Evolutionary conservation across 37 sponge, comb jelly and placozoan genomes (phyloP).

Genomic region (Ianthella basta): DNA sequence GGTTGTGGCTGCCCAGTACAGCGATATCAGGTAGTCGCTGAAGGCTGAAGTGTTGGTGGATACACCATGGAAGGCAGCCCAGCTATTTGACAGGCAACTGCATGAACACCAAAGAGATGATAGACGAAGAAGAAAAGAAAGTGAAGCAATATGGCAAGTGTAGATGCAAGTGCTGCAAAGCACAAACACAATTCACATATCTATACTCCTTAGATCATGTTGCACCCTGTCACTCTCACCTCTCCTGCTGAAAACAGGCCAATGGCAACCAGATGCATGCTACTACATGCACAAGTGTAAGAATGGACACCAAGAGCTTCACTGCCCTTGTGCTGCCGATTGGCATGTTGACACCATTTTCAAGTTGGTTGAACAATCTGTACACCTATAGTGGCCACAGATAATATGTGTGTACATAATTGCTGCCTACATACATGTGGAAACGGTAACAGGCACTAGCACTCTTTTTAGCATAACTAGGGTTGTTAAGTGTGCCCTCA

Average conservation of each 20-base stretch:
- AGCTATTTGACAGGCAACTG: constrained; percentile 57
- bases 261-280: constrained; percentile 80
- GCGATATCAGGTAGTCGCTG: constrained; percentile 74
- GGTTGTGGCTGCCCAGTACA: constrained; percentile 83
- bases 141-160: too few species aligned
- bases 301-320: constrained; percentile 72
- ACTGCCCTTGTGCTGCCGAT: constrained; percentile 46
- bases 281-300: constrained; percentile 54
- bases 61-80: constrained; percentile 57
- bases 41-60: constrained; percentile 38
- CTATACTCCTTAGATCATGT: not conserved
- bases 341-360: constrained; percentile 62
- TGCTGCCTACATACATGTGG: too few species aligned
- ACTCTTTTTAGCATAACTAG: not conserved
- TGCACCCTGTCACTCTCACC: not conserved
- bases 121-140: not conserved
- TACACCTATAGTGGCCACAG: constrained; percentile 41
- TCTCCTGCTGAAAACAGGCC: constrained; percentile 56
- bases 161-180: too few species aligned
- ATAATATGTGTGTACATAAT: constrained; percentile 20
- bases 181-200: too few species aligned
- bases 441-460: too few species aligned
- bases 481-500: too few species aligned
- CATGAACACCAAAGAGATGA: not conserved
- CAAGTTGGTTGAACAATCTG: constrained; percentile 48